Base-by-base conservation (phyloP, 2,888 invertebrate species). In the Acleris holmiana region DNA sequence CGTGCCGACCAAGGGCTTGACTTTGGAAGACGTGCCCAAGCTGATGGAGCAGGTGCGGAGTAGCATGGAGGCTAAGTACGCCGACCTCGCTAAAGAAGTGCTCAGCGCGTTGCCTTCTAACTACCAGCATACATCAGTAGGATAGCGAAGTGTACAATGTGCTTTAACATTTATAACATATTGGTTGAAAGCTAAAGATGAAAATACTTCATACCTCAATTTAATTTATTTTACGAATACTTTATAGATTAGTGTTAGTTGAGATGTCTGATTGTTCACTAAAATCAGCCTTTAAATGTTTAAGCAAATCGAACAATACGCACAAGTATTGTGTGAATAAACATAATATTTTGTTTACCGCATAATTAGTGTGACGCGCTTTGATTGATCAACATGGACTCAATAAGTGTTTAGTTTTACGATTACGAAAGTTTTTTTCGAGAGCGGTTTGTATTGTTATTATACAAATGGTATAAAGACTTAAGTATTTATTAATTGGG, bases 1-100 rank as follows among this genome's bases (percentile, higher is more conserved):
- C 2, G 80, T 93, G 13, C 74, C 85, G 8, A 93, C 92, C 0
- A 73, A 71, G 48, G 86, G 88, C 6, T 70, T 89, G 35, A 83
- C 80, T 0, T 48, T 72, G 46, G 79, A 84, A 0, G 90, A 91
- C 61, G 75, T 91, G 4, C 83, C 84, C 5, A 81, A 78, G n/a
- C 73, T 93, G n/a, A 77, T 82, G 18, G 78, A 84, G 18, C 79
- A 76, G 41, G 78, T 88, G 2, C 81, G 83, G 53, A 72, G 73
- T 17, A 71, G 76, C 17, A 90, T 93, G 83, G 72, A 77, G 60
- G 70, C 74, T 18, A 73, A 76, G 29, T 89, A 82, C 68, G 73
- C 80, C 53, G 76, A 82, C 66, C 77, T 90, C 17, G 74, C 76
- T 8, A 77, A 77, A 60, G 88, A 91, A 75, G 81, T 87, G 2